phyloP scores from a whole-genome alignment of 2,113 vertebrate genomes.

The Daubentonia madagascariensis region DNA sequence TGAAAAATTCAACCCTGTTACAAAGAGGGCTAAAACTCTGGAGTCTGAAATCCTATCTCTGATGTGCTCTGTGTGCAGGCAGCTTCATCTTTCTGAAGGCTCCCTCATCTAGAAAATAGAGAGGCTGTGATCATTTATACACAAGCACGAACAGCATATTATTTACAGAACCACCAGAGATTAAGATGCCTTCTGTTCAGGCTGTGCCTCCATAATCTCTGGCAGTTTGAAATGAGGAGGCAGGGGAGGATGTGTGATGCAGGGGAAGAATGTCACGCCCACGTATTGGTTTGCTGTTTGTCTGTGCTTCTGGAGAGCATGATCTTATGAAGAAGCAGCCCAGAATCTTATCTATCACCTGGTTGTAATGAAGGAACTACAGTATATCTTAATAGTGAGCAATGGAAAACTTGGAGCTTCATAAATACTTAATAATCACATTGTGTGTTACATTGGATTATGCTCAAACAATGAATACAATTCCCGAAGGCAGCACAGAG shows the following conservation, averaged over 20 bases:
- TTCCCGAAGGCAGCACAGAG: background rate
- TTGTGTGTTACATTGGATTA: constrained; percentile 1
- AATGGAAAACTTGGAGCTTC: background rate
- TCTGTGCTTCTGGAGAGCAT: background rate
- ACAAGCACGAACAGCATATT: constrained; percentile 30
- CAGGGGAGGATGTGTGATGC: background rate
- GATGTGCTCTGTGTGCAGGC: background rate
- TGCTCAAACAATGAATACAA: background rate
- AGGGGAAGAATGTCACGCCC: background rate
- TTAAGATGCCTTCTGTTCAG: constrained; percentile 61
- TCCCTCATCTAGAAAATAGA: constrained; percentile 60
- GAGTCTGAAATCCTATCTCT: background rate
- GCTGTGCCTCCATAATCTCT: constrained; percentile 36
- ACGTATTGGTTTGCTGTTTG: background rate
- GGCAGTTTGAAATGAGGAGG: constrained; percentile 27
- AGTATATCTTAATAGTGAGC: background rate
- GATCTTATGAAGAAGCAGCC: background rate
- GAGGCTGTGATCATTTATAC: constrained; percentile 29
- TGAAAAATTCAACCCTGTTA: background rate
- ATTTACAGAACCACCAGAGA: constrained; percentile 54
- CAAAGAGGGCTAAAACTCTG: background rate
- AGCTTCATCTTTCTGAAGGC: constrained; percentile 42
- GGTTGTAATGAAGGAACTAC: background rate
- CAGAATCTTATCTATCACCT: background rate
- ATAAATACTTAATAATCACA: constrained; percentile 26